phyloP scores from a whole-genome alignment of 1,140 invertebrate species.

The Arion vulgaris region DNA sequence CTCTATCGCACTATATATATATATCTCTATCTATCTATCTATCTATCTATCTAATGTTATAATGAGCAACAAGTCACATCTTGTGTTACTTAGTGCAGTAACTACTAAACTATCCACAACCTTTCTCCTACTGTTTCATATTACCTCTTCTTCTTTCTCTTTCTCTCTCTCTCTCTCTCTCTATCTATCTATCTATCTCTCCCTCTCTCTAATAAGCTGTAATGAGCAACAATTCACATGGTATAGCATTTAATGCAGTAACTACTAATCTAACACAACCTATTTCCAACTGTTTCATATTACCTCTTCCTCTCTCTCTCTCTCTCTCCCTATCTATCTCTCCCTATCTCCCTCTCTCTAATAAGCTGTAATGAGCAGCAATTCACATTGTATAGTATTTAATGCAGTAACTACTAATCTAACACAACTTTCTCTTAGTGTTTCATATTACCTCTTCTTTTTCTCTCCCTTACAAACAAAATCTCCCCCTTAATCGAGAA shows the following conservation, averaged over 20 bases:
- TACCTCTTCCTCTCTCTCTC: slow-evolving; percentile 7
- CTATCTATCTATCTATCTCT: slow-evolving; percentile 39
- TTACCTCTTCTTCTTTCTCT: slow-evolving; percentile 12
- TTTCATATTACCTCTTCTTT: slow-evolving; percentile 5
- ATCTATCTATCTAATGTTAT: slow-evolving; percentile 27
- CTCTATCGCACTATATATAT: no score
- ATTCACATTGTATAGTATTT: no score
- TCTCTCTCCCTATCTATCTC: slow-evolving; percentile 26
- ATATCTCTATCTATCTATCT: slow-evolving; percentile 39
- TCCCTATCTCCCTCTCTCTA: slow-evolving; percentile 36
- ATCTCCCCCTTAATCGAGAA: no score
- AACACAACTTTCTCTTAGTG: not conserved
- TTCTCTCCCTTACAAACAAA: slow-evolving; percentile 8
- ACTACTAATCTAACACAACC: no score
- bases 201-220: slow-evolving; percentile 31
- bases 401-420: no score
- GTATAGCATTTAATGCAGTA: no score
- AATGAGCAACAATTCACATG: no score
- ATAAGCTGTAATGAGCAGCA: no score
- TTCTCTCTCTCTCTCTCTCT: slow-evolving; percentile 34
- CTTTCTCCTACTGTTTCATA: not conserved
- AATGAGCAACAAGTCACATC: no score
- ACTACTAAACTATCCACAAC: no score
- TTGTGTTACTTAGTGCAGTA: no score
- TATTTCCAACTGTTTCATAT: not conserved